Conservation (phyloP, 1,140 invertebrate genomes). For the Mamestra configurata region DNA sequence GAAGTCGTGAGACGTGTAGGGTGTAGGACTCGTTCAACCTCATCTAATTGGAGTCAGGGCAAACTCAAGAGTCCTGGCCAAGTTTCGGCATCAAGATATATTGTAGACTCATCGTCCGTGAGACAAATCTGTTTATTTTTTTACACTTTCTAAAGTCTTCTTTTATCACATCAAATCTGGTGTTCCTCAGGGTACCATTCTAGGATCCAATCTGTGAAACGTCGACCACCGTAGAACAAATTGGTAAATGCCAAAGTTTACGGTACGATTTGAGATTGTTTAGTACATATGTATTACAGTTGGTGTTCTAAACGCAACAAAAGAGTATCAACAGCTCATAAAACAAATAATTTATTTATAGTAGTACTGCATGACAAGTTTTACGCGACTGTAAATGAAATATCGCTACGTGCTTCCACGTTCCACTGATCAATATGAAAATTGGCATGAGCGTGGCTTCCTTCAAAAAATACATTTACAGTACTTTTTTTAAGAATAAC, state of each 20-base stretch:
- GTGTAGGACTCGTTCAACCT: no score
- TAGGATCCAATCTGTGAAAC: background rate
- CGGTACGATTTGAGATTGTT: background rate
- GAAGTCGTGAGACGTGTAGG: no score
- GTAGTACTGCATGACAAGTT: background rate
- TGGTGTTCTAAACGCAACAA: background rate
- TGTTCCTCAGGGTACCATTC: background rate
- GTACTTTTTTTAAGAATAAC: background rate
- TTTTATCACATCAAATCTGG: background rate
- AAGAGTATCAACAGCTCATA: background rate
- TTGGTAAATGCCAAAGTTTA: no score
- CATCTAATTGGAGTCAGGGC: no score
- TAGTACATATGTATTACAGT: background rate
- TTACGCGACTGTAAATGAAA: slow-evolving; percentile 6
- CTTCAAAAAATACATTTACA: background rate
- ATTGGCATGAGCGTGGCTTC: slow-evolving; percentile 6
- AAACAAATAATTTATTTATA: background rate
- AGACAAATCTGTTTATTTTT: no score
- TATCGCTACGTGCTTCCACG: background rate
- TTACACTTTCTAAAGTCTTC: background rate
- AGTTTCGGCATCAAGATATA: background rate
- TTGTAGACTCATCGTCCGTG: no score
- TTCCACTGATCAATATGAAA: slow-evolving; percentile 11
- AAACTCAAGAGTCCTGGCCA: background rate
- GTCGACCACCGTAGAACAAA: background rate